phyloP scores from a whole-genome alignment of 2,888 invertebrate genomes.

The Digitonthophagus gazella region DNA sequence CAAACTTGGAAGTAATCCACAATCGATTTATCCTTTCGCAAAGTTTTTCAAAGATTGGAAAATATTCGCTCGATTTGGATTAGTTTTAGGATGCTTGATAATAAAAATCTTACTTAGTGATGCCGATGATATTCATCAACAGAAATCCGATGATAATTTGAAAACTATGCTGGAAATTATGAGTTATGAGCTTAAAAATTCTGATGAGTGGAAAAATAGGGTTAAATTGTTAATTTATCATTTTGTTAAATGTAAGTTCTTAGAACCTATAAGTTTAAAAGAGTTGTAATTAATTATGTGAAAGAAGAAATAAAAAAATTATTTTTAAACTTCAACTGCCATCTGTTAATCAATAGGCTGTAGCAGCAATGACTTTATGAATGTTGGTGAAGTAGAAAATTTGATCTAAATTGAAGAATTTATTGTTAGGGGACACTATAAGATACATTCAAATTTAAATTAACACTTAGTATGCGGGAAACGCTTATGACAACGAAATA shows the following conservation, averaged over 20 bases:
- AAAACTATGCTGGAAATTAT: conserved; percentile 5
- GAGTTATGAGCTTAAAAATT: conserved; percentile 9
- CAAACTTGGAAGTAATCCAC: conserved; percentile 34
- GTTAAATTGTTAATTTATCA: conserved; percentile 15
- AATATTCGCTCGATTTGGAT: conserved; percentile 25
- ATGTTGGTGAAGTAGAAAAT: too few species aligned
- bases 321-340: too few species aligned
- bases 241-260: conserved; percentile 20
- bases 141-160: neutral
- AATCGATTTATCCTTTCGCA: conserved; percentile 32
- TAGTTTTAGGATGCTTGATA: conserved; percentile 20
- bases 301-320: too few species aligned
- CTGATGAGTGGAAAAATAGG: conserved; percentile 19
- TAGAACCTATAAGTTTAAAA: conserved; percentile 4
- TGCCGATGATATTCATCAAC: conserved; percentile 21
- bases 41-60: conserved; percentile 25
- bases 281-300: too few species aligned
- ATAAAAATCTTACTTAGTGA: conserved; percentile 30
- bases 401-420: too few species aligned
- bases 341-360: too few species aligned
- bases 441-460: too few species aligned
- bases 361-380: too few species aligned
- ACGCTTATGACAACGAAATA: too few species aligned
- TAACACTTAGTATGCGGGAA: too few species aligned
- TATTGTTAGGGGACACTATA: too few species aligned